Evolutionary conservation across 2,888 invertebrate genomes (phyloP), one percentile per base, ranked within the genome.

Genomic region (Leptopilina myrica): DNA sequence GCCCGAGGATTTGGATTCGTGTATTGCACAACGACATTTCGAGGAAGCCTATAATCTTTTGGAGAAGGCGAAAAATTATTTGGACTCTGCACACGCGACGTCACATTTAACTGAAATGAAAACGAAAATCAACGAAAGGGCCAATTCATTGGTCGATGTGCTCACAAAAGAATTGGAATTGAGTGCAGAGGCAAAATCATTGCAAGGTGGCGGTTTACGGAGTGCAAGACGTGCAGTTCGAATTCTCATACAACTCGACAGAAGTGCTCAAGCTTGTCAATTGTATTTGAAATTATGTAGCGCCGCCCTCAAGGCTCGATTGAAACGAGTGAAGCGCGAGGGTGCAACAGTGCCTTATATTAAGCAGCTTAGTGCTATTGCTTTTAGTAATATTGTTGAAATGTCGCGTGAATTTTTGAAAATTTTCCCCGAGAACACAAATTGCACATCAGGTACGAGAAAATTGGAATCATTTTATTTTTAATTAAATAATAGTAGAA

Each of bases 21-120:
- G 96, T 86, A 97, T 99, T 84, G 99, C 98, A 0, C 98, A 99
- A 92, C 94, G 99, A 86, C 97, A 98, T 92, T 99, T 99, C 89
- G 97, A 98, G 91, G 97, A 97, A 89, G 98, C 98, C 1, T 96
- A 97, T 84, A 94, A 95, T 83, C 93, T 98, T 14, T 94, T 98
- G 85, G 95, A 96, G 85, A 95, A 95, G 87, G 93, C 94, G 0
- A 93, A 93, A 81, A 92, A 93, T 7, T 95, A 93, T 87, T 90
- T 95, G 82, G 91, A 76, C 84, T 91, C 92, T 76, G 90, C 91
- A 69, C 89, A 90, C 62, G 69, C 81, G 15, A 93, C 93, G 82
- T 92, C 92, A 59, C 89, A 92, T 12, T 82, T 93, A 11, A 87
- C 90, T 49, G 93, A 94, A 80, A 93, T 94, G 46, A 93, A 93